Base-by-base conservation (phyloP, 2,113 vertebrate species). In the Regulus satrapa region DNA sequence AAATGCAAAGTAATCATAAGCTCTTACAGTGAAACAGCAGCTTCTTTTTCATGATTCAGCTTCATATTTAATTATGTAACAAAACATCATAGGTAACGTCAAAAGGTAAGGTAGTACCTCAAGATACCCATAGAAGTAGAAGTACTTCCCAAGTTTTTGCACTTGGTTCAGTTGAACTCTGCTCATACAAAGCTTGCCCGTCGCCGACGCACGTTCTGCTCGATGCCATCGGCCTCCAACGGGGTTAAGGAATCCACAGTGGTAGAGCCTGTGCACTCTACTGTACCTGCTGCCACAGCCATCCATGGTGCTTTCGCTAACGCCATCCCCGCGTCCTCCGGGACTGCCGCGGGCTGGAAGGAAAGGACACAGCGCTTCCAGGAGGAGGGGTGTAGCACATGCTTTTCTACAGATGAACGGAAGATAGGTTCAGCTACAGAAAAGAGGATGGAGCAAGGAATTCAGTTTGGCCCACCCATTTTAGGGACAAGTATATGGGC, bases 291-390 rank as follows among this genome's bases (percentile, higher is more conserved):
- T 51, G 71, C 75, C 76, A 40, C 67, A 14, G 1, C 24, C 71
- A 6, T 2, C 6, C 46, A 2, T 6, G 75, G 85, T 52, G 78
- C 88, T 90, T 3, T 1, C 4, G 9, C 34, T 1, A 23, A 10
- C 0, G 8, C 67, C 29, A 1, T 1, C 26, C 52, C 49, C 5
- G 3, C 5, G 1, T 5, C 67, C 74, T 20, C n/a, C 0, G 1
- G 19, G 8, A 17, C 62, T 8, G 5, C 75, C 6, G 3, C 5
- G 0, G 26, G 5, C 2, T 3, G 18, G 6, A 16, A 49, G 46
- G 66, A 10, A 19, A 45, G 56, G 74, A 18, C 2, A 48, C 48
- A 9, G 64, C 0, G 0, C 56, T 5, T 28, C 12, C 10, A 16
- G 61, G 40, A 11, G 12, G 38, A 58, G 48, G 16, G 26, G 13